Conservation (phyloP, 2,113 vertebrate species). For the Perccottus glenii region DNA sequence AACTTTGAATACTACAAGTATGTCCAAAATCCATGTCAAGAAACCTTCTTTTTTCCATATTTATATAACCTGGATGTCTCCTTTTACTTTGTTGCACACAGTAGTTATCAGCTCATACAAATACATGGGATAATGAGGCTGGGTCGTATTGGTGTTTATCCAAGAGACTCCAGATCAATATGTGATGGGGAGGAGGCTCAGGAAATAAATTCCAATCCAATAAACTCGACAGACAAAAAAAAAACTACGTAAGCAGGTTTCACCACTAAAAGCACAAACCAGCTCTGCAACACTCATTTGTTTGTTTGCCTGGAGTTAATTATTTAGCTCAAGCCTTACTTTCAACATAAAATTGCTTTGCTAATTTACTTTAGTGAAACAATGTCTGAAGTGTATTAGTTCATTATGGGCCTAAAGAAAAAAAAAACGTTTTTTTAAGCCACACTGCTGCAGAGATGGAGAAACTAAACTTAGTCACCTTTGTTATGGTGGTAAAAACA, state of each 20-base stretch:
- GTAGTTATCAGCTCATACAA: conserved; percentile 35
- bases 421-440: background rate
- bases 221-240: conserved; percentile 16
- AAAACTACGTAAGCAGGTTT: conserved; percentile 20
- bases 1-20: too few species aligned
- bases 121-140: conserved; percentile 27
- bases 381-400: background rate
- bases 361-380: background rate
- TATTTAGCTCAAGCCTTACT: background rate
- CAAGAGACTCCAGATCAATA: background rate
- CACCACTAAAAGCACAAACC: conserved; percentile 14
- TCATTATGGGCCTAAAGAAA: background rate
- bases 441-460: background rate
- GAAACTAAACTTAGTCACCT: too few species aligned
- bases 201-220: conserved; percentile 46
- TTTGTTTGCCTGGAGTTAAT: background rate
- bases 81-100: background rate
- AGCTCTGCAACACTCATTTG: background rate
- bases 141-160: background rate
- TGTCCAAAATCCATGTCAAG: too few species aligned
- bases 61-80: background rate
- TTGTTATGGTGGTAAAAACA: too few species aligned
- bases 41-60: too few species aligned
- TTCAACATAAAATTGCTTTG: background rate
- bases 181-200: conserved; percentile 18